Evolutionary conservation across 2,888 invertebrate species (phyloP).

Genomic region (Brenthis ino): DNA sequence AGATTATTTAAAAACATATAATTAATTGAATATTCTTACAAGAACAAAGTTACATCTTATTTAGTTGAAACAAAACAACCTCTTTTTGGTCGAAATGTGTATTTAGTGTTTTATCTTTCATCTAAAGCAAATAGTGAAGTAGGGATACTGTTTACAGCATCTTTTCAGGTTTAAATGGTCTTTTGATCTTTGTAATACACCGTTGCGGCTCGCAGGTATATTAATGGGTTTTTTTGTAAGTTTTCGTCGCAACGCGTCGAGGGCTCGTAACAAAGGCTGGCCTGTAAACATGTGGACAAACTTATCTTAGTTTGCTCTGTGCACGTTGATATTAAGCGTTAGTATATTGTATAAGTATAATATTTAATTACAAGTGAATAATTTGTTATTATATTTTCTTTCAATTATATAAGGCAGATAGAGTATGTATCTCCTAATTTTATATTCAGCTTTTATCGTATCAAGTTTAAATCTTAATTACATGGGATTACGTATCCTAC

Average conservation of each 20-base stretch:
- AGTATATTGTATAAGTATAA: too few species aligned
- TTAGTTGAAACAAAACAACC: not conserved
- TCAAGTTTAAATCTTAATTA: too few species aligned
- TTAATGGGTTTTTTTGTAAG: not conserved
- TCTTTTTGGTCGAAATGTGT: not conserved
- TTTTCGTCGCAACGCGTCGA: not conserved
- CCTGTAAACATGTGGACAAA: slow-evolving; percentile 19
- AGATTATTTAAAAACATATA: too few species aligned
- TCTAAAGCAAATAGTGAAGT: not conserved
- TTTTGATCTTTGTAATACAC: slow-evolving; percentile 2
- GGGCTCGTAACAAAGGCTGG: slow-evolving; percentile 16
- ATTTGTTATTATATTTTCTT: too few species aligned
- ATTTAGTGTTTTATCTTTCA: not conserved
- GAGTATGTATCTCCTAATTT: too few species aligned
- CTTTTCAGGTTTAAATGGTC: slow-evolving; percentile 6
- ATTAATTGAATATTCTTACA: too few species aligned
- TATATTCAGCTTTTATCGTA: too few species aligned
- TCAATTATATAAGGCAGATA: too few species aligned
- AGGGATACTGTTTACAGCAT: not conserved
- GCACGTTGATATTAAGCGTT: not conserved
- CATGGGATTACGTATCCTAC: too few species aligned
- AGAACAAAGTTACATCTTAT: too few species aligned
- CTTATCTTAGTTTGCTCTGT: slow-evolving; percentile 13
- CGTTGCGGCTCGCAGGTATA: not conserved
- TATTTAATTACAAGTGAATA: too few species aligned